Percentiles rank a stretch among this genome's conserved stretches.
These are phyloP conservation scores for Ianthella basta DNA, from an alignment of 37 sponge, comb jelly and placozoan genomes.

Conservation along the genomic window DNA sequence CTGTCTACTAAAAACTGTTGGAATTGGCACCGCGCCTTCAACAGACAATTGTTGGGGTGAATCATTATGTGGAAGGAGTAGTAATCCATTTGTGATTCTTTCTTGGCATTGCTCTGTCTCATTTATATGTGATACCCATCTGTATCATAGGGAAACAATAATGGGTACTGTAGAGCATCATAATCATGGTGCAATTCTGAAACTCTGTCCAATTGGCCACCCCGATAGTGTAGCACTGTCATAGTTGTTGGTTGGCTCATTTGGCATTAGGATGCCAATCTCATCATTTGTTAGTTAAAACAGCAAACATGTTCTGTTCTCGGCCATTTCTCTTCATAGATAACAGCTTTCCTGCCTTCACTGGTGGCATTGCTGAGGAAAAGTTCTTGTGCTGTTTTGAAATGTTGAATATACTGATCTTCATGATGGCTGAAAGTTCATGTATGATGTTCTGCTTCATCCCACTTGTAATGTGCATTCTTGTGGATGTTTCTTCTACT, in stretches of 20 bases:
- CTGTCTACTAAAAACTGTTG: slow-evolving; percentile 69
- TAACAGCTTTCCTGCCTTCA: slow-evolving; percentile 19
- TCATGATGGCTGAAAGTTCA: not conserved
- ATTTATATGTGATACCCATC: slow-evolving; percentile 39
- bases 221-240: slow-evolving; percentile 22
- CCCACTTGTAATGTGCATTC: not conserved
- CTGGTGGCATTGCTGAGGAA: not conserved
- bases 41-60: not conserved
- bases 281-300: slow-evolving; percentile 33
- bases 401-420: not conserved
- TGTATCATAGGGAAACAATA: slow-evolving; percentile 43
- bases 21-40: slow-evolving; percentile 31
- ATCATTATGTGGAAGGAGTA: slow-evolving; percentile 56
- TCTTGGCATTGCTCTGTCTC: slow-evolving; percentile 33
- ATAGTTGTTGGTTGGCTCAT: slow-evolving; percentile 3
- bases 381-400: not conserved
- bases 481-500: not conserved
- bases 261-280: slow-evolving; percentile 37
- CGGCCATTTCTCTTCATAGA: slow-evolving; percentile 39
- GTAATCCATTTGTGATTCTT: slow-evolving; percentile 44
- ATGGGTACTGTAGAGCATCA: slow-evolving; percentile 46
- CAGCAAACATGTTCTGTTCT: slow-evolving; percentile 22
- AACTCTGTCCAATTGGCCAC: not conserved
- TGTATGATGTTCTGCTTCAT: slow-evolving; percentile 9
- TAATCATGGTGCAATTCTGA: slow-evolving; percentile 23